Evolutionary conservation across 2,797 vertebrate genomes (phyloP).

Genomic region (Pseudochaenichthys georgianus): DNA sequence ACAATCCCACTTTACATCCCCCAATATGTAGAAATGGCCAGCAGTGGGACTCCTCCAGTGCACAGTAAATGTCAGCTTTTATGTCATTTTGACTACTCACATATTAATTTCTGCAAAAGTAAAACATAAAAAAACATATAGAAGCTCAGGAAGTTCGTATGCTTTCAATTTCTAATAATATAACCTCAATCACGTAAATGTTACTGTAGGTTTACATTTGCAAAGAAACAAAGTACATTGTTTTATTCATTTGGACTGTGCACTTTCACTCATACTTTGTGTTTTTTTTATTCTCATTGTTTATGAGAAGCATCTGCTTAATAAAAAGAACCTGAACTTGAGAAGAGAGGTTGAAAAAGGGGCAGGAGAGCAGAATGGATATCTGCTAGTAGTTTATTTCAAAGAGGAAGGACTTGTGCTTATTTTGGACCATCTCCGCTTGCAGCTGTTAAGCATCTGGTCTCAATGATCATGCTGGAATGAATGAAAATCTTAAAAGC

Average conservation of each 20-base stretch:
- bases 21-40: neutral
- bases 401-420: conserved; percentile 53
- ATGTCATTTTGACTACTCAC: neutral
- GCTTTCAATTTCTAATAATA: neutral
- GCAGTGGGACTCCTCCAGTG: neutral
- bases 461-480: conserved; percentile 67
- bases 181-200: neutral
- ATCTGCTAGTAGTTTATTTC: conserved; percentile 50
- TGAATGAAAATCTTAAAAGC: conserved; percentile 75
- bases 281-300: conserved; percentile 10
- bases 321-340: conserved; percentile 3
- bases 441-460: conserved; percentile 82
- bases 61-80: neutral
- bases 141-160: neutral
- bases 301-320: conserved; percentile 21
- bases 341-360: conserved; percentile 5
- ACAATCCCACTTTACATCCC: neutral
- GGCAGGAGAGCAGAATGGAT: conserved; percentile 30
- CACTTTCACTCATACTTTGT: neutral
- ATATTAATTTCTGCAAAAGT: neutral
- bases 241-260: neutral
- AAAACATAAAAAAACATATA: neutral
- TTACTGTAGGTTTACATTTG: neutral
- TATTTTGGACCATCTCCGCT: conserved; percentile 63
- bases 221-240: neutral